phyloP scores from a whole-genome alignment of 2,888 invertebrate genomes.

The Rhagonycha fulva region DNA sequence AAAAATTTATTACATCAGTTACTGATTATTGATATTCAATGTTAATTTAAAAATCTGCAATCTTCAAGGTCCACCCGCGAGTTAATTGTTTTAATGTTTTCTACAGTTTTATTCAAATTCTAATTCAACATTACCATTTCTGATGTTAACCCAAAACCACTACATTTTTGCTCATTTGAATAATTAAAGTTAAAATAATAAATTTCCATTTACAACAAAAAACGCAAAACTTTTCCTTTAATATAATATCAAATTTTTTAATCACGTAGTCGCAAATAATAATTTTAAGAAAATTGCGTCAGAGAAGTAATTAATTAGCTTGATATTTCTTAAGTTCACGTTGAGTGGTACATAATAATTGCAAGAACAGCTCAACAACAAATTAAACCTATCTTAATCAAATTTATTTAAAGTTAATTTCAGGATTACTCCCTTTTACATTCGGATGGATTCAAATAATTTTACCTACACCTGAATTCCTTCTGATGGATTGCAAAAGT shows the following conservation, averaged over 20 bases:
- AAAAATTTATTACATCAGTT: not conserved
- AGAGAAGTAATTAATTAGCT: not conserved
- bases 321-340: not conserved
- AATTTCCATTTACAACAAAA: not conserved
- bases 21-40: not conserved
- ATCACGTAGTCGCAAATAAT: not conserved
- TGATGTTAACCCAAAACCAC: no score
- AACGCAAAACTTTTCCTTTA: not conserved
- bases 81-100: not conserved
- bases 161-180: not conserved
- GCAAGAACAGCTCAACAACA: not conserved
- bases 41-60: not conserved
- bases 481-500: not conserved
- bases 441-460: no score
- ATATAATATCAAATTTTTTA: not conserved
- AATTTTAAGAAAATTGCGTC: not conserved
- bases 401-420: not conserved
- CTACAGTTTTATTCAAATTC: not conserved
- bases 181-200: not conserved
- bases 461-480: not conserved
- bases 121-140: not conserved
- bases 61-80: not conserved
- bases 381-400: not conserved
- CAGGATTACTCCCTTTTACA: no score
- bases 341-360: not conserved